These are phyloP conservation scores for Perca flavescens DNA, from an alignment of 2,113 vertebrate species.

Conservation along the genomic window DNA sequence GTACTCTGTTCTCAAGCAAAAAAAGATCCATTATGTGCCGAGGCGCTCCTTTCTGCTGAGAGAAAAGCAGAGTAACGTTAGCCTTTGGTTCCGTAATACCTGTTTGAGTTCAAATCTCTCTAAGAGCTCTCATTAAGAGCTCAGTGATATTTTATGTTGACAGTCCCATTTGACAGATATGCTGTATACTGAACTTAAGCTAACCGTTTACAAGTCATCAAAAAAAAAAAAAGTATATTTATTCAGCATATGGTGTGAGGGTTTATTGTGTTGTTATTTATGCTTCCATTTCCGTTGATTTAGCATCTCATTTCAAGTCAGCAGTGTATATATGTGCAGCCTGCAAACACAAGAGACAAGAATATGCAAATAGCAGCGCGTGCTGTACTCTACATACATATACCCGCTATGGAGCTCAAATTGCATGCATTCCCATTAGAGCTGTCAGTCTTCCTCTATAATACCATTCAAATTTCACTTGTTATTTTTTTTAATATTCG, in stretches of 20 bases:
- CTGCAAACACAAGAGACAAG: constrained; percentile 20
- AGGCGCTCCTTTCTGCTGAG: not conserved
- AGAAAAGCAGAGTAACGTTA: constrained; percentile 25
- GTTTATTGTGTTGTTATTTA: constrained; percentile 54
- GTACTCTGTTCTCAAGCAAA: not conserved
- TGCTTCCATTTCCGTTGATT: constrained; percentile 58
- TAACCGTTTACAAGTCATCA: constrained; percentile 52
- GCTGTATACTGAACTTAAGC: constrained; percentile 35
- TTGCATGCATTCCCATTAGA: constrained; percentile 30
- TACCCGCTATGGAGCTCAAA: not conserved
- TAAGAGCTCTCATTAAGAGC: constrained; percentile 8
- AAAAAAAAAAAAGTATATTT: constrained; percentile 40
- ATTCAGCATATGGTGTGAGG: constrained; percentile 41
- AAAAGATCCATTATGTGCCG: not conserved
- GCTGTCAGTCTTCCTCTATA: no score
- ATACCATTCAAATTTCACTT: no score
- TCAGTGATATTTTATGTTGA: constrained; percentile 25
- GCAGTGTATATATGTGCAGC: constrained; percentile 42
- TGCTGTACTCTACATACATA: not conserved
- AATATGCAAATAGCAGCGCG: constrained; percentile 3
- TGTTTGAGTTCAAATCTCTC: constrained; percentile 21
- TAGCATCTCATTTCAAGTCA: constrained; percentile 61
- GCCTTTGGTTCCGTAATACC: constrained; percentile 12
- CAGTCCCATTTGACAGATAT: constrained; percentile 45
- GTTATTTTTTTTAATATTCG: no score